phyloP scores from a whole-genome alignment of 2,888 invertebrate genomes.

The Agrochola lota region DNA sequence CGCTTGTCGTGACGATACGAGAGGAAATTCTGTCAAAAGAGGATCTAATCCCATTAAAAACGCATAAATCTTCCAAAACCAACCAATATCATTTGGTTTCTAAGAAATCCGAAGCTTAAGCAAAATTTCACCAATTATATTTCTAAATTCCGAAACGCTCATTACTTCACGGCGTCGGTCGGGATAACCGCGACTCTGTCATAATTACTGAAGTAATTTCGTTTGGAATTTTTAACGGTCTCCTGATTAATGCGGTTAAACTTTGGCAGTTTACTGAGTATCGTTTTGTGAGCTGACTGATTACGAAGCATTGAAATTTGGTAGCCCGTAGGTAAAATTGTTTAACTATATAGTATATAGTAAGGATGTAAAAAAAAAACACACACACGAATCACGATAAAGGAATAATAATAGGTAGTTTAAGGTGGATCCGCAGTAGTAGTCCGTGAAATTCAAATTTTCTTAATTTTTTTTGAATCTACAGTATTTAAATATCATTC shows the following conservation, averaged over 20 bases:
- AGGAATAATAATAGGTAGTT: too few relatives aligned
- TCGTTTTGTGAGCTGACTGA: not conserved
- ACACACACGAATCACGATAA: too few relatives aligned
- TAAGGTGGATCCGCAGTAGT: too few relatives aligned
- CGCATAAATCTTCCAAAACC: not conserved
- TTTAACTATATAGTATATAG: too few relatives aligned
- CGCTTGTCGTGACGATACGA: not conserved
- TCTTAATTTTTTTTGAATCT: too few relatives aligned
- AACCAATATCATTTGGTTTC: not conserved
- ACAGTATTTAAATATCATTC: too few relatives aligned
- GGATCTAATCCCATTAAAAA: not conserved
- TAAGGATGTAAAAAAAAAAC: too few relatives aligned
- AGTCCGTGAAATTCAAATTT: too few relatives aligned
- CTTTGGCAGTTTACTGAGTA: conserved; percentile 7
- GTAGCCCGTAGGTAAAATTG: not conserved
- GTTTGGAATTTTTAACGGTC: conserved; percentile 32
- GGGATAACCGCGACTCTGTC: conserved; percentile 29
- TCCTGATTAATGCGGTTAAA: conserved; percentile 30
- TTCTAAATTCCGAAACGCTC: conserved; percentile 46
- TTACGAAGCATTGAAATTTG: not conserved
- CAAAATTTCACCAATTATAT: conserved; percentile 39
- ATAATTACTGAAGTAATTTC: conserved; percentile 52
- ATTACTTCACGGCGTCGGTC: conserved; percentile 22
- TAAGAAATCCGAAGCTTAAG: not conserved
- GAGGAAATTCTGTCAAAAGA: not conserved